Evolutionary conservation across 2,797 vertebrate species (phyloP), one percentile per base, ranked within the genome.

Genomic region (Peromyscus nudipes): DNA sequence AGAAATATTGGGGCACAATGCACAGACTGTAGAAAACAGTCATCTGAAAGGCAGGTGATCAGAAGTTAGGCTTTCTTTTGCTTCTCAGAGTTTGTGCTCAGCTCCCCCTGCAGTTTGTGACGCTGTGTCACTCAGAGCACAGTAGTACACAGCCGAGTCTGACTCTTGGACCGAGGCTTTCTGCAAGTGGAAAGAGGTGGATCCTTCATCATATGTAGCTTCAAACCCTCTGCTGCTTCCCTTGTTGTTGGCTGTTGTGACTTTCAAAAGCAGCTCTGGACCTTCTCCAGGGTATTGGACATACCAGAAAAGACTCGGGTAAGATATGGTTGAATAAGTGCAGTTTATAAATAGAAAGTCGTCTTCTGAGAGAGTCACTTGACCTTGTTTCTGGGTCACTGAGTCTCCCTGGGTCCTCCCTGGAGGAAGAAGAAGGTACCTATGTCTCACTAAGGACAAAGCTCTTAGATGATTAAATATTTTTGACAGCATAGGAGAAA

Each of bases 281-380:
- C 80, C 85, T 79, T 90, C 77, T 52, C 49, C 21, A 10, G 93
- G 69, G 13, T 94, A 67, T 1, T 67, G 93, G 46, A 90, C 60
- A 46, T 94, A 94, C 87, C 93, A 97, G 89, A 79, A 89, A 43
- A 95, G 91, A 13, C 4, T 2, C 0, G 92, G 85, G 17, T 84
- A 92, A 0, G 6, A 5, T 62, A 60, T 23, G 4, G n/a, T 4
- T 49, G 60, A n/a, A 12, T 95, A 97, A 65, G 94, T 94, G 65
- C 97, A 96, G 71, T 88, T 91, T 6, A 97, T 40, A 19, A 19
- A 81, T 29, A 96, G 1, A 0, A 23, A 25, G 9, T 17, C 25
- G 0, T 13, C 21, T 80, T 96, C 85, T 9, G 49, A 40, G 0
- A 77, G 1, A 2, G 49, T 84, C 71, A 97, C 25, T 37, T 37